Percentiles rank a stretch among this genome's conserved stretches.
Evolutionary conservation across 2,113 vertebrate species (phyloP).

Genomic region (Xyliphius kryptos): DNA sequence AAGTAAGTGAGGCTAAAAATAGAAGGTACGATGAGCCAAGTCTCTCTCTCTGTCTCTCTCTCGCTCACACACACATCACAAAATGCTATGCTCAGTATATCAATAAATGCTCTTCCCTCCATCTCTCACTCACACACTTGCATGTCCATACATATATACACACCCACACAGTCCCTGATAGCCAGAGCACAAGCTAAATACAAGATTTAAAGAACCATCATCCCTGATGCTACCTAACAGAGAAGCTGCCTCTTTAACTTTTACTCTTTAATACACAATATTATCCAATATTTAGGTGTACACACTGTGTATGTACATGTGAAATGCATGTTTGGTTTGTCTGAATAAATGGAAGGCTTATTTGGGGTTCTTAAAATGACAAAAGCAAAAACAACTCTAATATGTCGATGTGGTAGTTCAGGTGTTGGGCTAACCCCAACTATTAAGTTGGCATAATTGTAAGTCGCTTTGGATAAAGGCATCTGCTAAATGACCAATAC

Average conservation of each 20-base stretch:
- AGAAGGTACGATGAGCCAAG: not conserved
- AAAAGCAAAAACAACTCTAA: not conserved
- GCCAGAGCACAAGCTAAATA: not conserved
- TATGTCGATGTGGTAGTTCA: too few relatives aligned
- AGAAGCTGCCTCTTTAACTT: not conserved
- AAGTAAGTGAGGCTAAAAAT: slow-evolving; percentile 10
- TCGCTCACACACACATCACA: not conserved
- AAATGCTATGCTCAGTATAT: slow-evolving; percentile 4
- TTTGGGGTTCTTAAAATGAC: not conserved
- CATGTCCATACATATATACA: slow-evolving; percentile 8
- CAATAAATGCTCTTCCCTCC: slow-evolving; percentile 9
- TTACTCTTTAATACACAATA: too few relatives aligned
- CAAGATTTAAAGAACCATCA: not conserved
- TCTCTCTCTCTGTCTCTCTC: too few relatives aligned
- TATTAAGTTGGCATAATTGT: too few relatives aligned
- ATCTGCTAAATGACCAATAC: too few relatives aligned
- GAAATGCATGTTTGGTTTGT: too few relatives aligned
- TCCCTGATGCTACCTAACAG: not conserved
- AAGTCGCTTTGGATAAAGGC: too few relatives aligned
- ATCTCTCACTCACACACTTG: not conserved
- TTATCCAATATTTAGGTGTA: too few relatives aligned
- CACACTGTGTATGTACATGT: too few relatives aligned
- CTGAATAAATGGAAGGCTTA: too few relatives aligned
- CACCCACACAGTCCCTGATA: not conserved
- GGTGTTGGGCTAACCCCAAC: too few relatives aligned